These are phyloP conservation scores for Drosophila nr. perissopoda DNA, from an alignment of 2,888 invertebrate genomes.

Conservation along the genomic window DNA sequence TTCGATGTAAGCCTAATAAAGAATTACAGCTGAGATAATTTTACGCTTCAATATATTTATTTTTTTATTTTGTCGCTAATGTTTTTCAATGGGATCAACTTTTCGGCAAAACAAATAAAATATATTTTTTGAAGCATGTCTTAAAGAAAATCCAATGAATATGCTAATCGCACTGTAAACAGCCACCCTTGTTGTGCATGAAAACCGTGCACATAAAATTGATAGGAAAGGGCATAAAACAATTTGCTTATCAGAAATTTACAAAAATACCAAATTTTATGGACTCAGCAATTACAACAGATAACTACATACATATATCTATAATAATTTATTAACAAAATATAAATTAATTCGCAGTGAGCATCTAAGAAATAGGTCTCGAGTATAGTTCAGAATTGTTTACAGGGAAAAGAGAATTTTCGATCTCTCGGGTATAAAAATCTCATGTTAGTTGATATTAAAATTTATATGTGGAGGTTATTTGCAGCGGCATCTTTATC, in stretches of 20 bases:
- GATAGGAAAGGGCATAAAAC: background rate
- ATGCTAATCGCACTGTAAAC: background rate
- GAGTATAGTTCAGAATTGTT: background rate
- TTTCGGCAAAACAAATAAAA: conserved; percentile 2
- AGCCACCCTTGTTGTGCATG: too few relatives aligned
- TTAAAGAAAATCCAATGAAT: background rate
- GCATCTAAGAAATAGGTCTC: background rate
- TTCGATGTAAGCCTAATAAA: conserved; percentile 20
- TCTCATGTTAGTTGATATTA: background rate
- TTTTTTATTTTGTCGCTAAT: background rate
- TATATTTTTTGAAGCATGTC: background rate
- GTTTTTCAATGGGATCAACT: background rate
- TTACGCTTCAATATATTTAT: background rate
- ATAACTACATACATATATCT: background rate
- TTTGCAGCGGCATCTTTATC: conserved; percentile 31
- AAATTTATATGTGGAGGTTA: conserved; percentile 1
- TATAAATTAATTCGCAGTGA: background rate
- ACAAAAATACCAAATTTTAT: background rate
- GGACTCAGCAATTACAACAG: background rate
- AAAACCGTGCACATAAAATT: background rate
- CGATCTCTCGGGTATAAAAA: background rate
- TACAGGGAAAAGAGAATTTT: too few relatives aligned
- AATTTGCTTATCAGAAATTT: background rate
- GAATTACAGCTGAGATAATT: conserved; percentile 19
- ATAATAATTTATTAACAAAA: background rate